Evolutionary conservation across 2,113 vertebrate genomes (phyloP), one percentile per base, ranked within the genome.

Genomic region (Pleuronectes platessa): DNA sequence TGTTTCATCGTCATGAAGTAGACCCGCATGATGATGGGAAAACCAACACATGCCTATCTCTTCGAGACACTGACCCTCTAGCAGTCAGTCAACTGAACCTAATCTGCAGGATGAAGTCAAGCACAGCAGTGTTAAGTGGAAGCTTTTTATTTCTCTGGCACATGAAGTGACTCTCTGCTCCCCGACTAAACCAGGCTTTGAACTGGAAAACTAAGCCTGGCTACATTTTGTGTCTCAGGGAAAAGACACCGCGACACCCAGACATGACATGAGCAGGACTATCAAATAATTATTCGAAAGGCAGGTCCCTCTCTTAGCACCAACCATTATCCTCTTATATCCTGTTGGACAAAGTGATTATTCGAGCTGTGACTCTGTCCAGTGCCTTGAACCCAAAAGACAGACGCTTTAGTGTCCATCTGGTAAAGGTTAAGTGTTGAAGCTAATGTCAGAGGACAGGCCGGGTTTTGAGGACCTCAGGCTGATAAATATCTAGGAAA

Each of bases 61-160:
- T 64, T 61, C 4, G 17, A 76, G 70, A 73, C 65, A 60, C 35
- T 53, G 40, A 54, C 20, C 54, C 47, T 62, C 70, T 27, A 15
- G 40, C 42, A 74, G 81, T 59, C 76, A 75, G 74, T 83, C 42
- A n/a, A 45, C 47, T 82, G 73, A 81, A 61, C 69, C 73, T 84
- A 88, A 90, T 86, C 78, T 77, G 76, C 2, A 10, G 71, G 74
- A 76, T 75, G 75, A 85, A 83, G 76, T 90, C 82, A 87, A 81
- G 82, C 84, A 84, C 76, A 72, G 18, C 49, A 2, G 76, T 40
- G 75, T 84, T 86, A 86, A 90, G 80, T 86, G 80, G 77, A 63
- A 47, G 65, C 76, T 74, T 85, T 85, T 85, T 71, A 85, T 78
- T 89, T 79, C 68, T 73, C 71, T 69, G 67, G 76, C 66, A 79